phyloP scores from a whole-genome alignment of 2,113 vertebrate genomes.

The Ceyx cyanopectus region DNA sequence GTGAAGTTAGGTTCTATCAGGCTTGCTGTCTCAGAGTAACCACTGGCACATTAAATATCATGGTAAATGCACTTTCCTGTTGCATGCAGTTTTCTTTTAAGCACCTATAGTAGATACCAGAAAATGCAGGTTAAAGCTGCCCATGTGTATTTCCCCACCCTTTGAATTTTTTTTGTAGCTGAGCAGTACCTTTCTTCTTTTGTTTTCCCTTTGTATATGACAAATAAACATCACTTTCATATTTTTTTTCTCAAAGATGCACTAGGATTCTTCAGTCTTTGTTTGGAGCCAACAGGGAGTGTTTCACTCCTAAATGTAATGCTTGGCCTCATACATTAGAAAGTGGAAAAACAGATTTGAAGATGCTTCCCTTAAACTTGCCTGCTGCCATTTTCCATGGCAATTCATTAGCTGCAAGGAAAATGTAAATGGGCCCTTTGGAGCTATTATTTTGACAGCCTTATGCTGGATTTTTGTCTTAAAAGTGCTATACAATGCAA shows the following conservation, averaged over 20 bases:
- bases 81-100: neutral
- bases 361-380: constrained; percentile 27
- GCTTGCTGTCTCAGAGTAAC: neutral
- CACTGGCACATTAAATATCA: neutral
- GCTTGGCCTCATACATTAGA: neutral
- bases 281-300: constrained; percentile 29
- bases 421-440: constrained; percentile 29
- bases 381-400: constrained; percentile 24
- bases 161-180: neutral
- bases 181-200: neutral
- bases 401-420: constrained; percentile 37
- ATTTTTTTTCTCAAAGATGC: neutral
- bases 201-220: neutral
- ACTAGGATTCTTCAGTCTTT: neutral
- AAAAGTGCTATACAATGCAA: neutral
- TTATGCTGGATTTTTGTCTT: constrained; percentile 46
- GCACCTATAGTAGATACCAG: neutral
- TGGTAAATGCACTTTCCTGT: neutral
- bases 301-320: neutral
- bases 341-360: neutral
- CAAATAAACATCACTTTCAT: neutral
- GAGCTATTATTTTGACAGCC: constrained; percentile 32
- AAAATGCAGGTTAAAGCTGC: neutral
- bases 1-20: neutral
- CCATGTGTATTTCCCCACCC: rapidly evolving